These are phyloP conservation scores for Sarcophaga peregrina DNA, from an alignment of 1,140 invertebrate species.

Conservation along the genomic window DNA sequence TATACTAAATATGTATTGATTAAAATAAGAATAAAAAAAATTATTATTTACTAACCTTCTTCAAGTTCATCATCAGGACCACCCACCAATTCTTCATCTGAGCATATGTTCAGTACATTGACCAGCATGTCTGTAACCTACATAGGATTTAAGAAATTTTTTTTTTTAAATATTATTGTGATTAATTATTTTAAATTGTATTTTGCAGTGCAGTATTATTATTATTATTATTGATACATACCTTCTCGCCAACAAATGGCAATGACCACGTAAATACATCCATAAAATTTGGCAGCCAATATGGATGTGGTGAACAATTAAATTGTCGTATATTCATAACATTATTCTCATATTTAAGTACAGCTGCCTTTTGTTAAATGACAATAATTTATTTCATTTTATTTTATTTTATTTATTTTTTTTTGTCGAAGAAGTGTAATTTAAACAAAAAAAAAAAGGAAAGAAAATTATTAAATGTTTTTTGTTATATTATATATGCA, in stretches of 20 bases:
- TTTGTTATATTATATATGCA: neutral
- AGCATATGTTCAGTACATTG: constrained; percentile 99
- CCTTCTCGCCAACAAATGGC: constrained; percentile 99
- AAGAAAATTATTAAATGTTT: constrained; percentile 34
- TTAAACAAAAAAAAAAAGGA: constrained; percentile 27
- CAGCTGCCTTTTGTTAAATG: constrained; percentile 84
- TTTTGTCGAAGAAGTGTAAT: neutral
- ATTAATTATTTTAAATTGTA: neutral
- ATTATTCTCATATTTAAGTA: constrained; percentile 99
- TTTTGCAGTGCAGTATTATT: neutral
- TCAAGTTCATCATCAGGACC: constrained; percentile 95
- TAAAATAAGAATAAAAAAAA: constrained; percentile 17
- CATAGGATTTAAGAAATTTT: constrained; percentile 53
- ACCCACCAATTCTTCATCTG: constrained; percentile 98
- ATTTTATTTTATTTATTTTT: neutral
- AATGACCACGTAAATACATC: constrained; percentile 99
- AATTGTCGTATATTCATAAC: constrained; percentile 99
- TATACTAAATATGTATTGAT: neutral
- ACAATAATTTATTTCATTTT: constrained; percentile 39
- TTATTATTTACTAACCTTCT: constrained; percentile 80
- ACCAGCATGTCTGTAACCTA: constrained; percentile 99
- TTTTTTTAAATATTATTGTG: neutral
- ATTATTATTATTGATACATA: constrained; percentile 54
- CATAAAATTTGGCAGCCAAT: constrained; percentile 99
- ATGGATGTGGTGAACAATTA: constrained; percentile 99